phyloP scores from a whole-genome alignment of 2,888 invertebrate genomes.

The Rhamphomyia laevipes region DNA sequence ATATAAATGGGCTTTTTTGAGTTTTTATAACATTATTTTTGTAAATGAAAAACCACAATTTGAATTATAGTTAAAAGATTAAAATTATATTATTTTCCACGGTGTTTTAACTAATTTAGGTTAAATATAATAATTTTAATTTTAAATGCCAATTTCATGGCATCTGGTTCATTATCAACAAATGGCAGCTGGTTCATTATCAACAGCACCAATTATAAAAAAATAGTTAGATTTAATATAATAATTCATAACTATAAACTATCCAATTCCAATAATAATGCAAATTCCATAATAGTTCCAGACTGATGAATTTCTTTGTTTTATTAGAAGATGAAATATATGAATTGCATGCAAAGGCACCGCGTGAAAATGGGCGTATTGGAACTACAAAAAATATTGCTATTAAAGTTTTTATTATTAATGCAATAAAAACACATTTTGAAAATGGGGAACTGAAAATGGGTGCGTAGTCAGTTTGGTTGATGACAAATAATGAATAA shows the following conservation, averaged over 20 bases:
- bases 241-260: slow-evolving; percentile 2
- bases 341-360: too few relatives aligned
- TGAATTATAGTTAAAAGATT: too few relatives aligned
- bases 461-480: slow-evolving; percentile 70
- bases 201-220: too few relatives aligned
- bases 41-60: too few relatives aligned
- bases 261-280: neutral
- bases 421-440: slow-evolving; percentile 83
- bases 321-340: slow-evolving; percentile 85
- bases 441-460: slow-evolving; percentile 80
- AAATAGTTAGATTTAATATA: too few relatives aligned
- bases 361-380: slow-evolving; percentile 78
- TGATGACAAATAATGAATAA: too few relatives aligned
- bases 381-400: slow-evolving; percentile 89
- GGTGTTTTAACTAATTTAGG: too few relatives aligned
- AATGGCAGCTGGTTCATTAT: neutral
- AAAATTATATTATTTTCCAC: too few relatives aligned
- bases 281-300: slow-evolving; percentile 14
- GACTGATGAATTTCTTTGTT: slow-evolving; percentile 69
- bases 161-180: slow-evolving; percentile 14
- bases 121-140: too few relatives aligned
- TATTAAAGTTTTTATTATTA: slow-evolving; percentile 84
- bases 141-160: too few relatives aligned
- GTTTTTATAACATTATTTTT: too few relatives aligned
- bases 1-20: too few relatives aligned